Conservation (phyloP, 2,888 invertebrate species). For the Oeneis ivallda region DNA sequence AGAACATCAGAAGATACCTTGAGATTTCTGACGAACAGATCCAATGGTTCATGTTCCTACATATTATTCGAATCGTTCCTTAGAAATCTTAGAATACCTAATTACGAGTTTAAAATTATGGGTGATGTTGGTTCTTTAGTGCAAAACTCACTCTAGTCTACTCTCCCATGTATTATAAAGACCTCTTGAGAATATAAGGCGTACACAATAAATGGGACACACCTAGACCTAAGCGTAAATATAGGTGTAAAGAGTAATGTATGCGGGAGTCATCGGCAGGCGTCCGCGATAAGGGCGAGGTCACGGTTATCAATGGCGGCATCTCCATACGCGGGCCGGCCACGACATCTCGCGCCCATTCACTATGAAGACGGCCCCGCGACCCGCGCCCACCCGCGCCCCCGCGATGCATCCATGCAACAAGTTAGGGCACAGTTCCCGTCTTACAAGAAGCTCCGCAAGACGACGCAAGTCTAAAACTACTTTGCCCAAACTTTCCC, state of each 20-base stretch:
- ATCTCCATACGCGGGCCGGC: constrained; percentile 79
- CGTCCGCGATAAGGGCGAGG: constrained; percentile 72
- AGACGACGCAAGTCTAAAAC: constrained; percentile 47
- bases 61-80: no score
- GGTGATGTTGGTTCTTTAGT: no score
- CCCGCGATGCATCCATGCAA: constrained; percentile 78
- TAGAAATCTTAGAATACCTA: no score
- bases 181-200: no score
- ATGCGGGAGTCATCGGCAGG: constrained; percentile 59
- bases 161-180: background rate
- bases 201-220: background rate
- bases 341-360: constrained; percentile 81
- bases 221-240: background rate
- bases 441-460: constrained; percentile 72
- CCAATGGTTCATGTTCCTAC: no score
- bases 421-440: constrained; percentile 74
- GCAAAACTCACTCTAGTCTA: no score
- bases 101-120: no score
- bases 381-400: constrained; percentile 51
- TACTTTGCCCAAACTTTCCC: constrained; percentile 32
- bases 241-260: constrained; percentile 42
- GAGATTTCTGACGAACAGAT: no score
- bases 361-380: constrained; percentile 72
- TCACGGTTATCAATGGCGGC: constrained; percentile 79
- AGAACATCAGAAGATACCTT: no score